Evolutionary conservation across 2,797 vertebrate species (phyloP).

Genomic region (Girardinus metallicus): DNA sequence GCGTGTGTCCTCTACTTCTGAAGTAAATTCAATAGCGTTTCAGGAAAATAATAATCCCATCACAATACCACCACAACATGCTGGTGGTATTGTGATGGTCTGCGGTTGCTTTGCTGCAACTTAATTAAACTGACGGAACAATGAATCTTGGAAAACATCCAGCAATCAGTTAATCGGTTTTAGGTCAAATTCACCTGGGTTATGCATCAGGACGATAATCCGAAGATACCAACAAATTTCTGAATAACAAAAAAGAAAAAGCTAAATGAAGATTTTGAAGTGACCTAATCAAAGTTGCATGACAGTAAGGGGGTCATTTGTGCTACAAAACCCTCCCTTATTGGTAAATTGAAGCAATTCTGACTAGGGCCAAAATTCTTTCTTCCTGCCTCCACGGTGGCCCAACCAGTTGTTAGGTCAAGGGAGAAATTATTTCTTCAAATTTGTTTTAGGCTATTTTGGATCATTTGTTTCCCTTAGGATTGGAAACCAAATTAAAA

Average conservation of each 20-base stretch:
- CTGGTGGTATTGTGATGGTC: neutral
- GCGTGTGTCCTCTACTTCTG: no score
- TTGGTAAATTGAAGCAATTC: neutral
- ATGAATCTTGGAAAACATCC: neutral
- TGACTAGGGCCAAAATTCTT: neutral
- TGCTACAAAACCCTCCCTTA: neutral
- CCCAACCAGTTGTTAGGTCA: neutral
- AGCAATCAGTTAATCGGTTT: neutral
- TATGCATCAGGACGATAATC: neutral
- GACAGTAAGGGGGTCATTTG: neutral
- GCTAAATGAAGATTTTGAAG: neutral
- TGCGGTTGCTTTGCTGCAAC: neutral
- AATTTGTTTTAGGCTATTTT: neutral
- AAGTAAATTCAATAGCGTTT: neutral
- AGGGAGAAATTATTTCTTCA: neutral
- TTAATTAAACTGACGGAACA: neutral
- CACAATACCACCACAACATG: no score
- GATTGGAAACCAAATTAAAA: neutral
- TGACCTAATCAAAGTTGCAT: neutral
- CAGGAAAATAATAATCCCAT: neutral
- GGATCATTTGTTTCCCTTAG: neutral
- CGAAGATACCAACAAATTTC: neutral
- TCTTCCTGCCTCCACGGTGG: neutral
- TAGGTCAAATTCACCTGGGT: neutral
- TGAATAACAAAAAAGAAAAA: neutral